Conservation (phyloP, 2,113 vertebrate species). For the Leptosomus discolor region DNA sequence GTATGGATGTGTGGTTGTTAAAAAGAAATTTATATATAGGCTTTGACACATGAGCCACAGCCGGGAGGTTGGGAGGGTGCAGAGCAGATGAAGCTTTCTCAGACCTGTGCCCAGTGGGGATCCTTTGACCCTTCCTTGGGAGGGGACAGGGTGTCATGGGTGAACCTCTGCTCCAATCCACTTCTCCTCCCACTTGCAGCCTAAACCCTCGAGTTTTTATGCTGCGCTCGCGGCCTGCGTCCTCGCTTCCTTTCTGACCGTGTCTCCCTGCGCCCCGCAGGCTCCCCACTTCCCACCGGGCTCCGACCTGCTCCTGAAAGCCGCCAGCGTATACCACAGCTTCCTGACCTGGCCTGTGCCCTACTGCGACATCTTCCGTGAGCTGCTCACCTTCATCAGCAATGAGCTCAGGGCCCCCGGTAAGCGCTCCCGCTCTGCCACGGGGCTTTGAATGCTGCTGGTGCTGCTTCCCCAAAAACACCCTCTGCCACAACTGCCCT, state of each 20-base stretch:
- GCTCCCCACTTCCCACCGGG: constrained; percentile 85
- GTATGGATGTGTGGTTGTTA: background rate
- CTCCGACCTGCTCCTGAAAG: constrained; percentile 82
- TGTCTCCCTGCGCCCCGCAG: constrained; percentile 51
- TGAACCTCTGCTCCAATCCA: background rate
- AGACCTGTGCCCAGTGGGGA: background rate
- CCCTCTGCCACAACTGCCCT: fast-evolving
- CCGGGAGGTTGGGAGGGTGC: background rate
- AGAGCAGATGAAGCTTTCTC: background rate
- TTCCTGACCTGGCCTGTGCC: constrained; percentile 95
- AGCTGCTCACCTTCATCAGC: constrained; percentile 86
- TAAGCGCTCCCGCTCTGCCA: background rate
- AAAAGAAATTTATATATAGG: background rate
- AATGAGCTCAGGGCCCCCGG: constrained; percentile 90
- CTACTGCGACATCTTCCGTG: constrained; percentile 84
- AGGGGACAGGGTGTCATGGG: background rate
- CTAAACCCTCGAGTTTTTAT: fast-evolving
- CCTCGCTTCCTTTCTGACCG: background rate
- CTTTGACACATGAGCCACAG: background rate
- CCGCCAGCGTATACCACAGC: constrained; percentile 79
- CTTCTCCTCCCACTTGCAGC: background rate
- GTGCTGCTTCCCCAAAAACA: background rate
- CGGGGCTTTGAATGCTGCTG: fast-evolving
- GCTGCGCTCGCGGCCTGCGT: fast-evolving
- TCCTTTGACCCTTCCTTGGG: background rate